These are phyloP conservation scores for Alexandromys fortis DNA, from an alignment of 2,113 vertebrate genomes.

Conservation along the genomic window DNA sequence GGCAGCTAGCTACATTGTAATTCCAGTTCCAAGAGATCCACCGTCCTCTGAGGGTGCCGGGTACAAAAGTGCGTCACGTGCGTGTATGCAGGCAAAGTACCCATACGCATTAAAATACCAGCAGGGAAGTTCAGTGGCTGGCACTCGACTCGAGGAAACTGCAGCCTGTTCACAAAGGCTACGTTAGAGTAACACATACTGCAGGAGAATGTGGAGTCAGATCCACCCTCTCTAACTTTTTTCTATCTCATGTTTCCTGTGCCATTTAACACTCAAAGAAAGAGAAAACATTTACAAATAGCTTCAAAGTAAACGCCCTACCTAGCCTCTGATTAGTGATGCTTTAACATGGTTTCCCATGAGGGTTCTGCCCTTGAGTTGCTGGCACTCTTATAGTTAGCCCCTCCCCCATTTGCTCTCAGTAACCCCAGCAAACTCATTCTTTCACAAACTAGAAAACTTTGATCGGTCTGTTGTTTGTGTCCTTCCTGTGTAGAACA, in stretches of 20 bases:
- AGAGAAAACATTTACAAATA: constrained; percentile 62
- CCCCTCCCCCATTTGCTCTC: background rate
- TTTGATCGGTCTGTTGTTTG: background rate
- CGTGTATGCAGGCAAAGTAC: background rate
- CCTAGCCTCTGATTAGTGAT: constrained; percentile 69
- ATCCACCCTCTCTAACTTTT: background rate
- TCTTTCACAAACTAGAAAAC: background rate
- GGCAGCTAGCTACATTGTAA: background rate
- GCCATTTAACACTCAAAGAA: constrained; percentile 53
- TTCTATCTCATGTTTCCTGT: constrained; percentile 38
- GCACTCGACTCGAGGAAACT: background rate
- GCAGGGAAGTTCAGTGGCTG: constrained; percentile 1
- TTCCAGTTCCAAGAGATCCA: background rate
- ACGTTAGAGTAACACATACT: background rate
- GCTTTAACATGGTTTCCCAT: constrained; percentile 52
- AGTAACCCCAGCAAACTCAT: background rate
- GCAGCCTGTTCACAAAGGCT: background rate
- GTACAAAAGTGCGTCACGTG: background rate
- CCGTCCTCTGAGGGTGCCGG: background rate
- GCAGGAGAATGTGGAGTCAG: background rate
- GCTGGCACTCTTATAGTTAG: background rate
- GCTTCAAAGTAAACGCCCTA: constrained; percentile 58
- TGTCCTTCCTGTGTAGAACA: too few relatives aligned
- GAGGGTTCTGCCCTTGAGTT: background rate
- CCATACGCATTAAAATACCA: background rate